Percentiles rank a stretch among this genome's conserved stretches.
Evolutionary conservation across 2,797 vertebrate genomes (phyloP).

Genomic region (Bradypus variegatus): DNA sequence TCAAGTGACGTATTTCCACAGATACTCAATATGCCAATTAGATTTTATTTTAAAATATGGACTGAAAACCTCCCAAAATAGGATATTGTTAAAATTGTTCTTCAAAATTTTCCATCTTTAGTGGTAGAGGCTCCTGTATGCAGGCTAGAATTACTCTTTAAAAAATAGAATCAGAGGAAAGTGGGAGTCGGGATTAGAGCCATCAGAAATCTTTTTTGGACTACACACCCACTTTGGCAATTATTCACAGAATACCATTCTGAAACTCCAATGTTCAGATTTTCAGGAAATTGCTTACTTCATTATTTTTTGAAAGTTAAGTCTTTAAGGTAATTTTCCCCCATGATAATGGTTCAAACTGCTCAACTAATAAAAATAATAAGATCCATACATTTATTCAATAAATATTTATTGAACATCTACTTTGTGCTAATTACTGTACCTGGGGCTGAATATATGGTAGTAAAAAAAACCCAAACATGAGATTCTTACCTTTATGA

Average conservation of each 20-base stretch:
- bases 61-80: background rate
- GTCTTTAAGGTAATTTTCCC: background rate
- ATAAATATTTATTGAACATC: background rate
- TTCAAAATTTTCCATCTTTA: background rate
- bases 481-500: background rate
- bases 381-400: background rate
- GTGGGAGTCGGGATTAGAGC: background rate
- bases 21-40: background rate
- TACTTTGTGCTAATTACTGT: background rate
- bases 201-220: background rate
- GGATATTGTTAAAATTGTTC: background rate
- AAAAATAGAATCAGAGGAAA: background rate
- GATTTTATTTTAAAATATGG: background rate
- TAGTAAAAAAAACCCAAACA: background rate
- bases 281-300: background rate
- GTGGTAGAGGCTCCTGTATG: background rate
- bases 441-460: background rate
- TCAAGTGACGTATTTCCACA: background rate
- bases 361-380: background rate
- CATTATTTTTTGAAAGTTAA: constrained; percentile 5
- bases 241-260: background rate
- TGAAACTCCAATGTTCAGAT: background rate
- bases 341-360: background rate
- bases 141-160: background rate
- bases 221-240: background rate